Percentiles rank a stretch among this genome's conserved stretches.
Evolutionary conservation across 2,113 vertebrate genomes (phyloP).

Genomic region (Leptosomus discolor): DNA sequence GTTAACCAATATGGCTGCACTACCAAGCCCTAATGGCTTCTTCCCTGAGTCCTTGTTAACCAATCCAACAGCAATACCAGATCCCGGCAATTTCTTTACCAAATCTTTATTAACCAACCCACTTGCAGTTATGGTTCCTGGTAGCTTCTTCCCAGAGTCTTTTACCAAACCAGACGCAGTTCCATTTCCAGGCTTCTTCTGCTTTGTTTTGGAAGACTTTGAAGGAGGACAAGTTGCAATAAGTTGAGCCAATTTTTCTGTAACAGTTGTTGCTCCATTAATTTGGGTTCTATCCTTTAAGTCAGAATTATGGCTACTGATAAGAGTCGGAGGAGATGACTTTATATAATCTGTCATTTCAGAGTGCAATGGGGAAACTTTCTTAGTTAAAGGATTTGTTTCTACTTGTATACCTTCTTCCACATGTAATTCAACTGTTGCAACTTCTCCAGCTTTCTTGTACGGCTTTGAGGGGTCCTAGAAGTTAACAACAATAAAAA

Average conservation of each 20-base stretch:
- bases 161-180: constrained; percentile 61
- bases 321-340: constrained; percentile 58
- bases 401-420: constrained; percentile 74
- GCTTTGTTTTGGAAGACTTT: constrained; percentile 93
- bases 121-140: constrained; percentile 32
- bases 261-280: constrained; percentile 86
- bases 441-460: constrained; percentile 75
- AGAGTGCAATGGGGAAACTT: constrained; percentile 73
- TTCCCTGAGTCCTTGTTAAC: constrained; percentile 79
- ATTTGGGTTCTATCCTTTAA: constrained; percentile 84
- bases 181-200: constrained; percentile 73
- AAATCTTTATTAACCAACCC: constrained; percentile 72
- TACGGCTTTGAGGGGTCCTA: constrained; percentile 76
- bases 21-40: constrained; percentile 70
- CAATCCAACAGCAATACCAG: constrained; percentile 65
- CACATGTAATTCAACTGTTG: constrained; percentile 65
- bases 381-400: constrained; percentile 69
- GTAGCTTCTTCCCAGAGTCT: constrained; percentile 72
- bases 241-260: constrained; percentile 93
- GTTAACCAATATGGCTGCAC: constrained; percentile 69
- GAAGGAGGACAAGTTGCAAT: constrained; percentile 93
- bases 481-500: constrained; percentile 47
- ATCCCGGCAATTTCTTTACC: constrained; percentile 69
- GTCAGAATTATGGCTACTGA: constrained; percentile 79
- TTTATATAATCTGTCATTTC: constrained; percentile 80